phyloP scores from a whole-genome alignment of 2,888 invertebrate genomes.

The Pocota personata region DNA sequence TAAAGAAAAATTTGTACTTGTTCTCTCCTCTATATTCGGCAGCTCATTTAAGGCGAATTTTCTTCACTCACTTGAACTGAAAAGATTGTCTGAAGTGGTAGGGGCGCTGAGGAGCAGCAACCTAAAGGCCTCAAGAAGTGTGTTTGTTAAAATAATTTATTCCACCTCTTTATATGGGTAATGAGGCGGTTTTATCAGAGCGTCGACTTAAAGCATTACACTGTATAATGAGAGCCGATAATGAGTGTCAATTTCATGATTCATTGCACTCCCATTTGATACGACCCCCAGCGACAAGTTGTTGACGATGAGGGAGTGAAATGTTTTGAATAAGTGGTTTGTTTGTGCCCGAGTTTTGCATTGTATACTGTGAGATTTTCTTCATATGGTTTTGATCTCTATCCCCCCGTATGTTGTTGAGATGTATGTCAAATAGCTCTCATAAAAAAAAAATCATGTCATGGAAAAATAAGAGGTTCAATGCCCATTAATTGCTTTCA shows the following conservation, averaged over 20 bases:
- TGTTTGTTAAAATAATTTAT: not conserved
- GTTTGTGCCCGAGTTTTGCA: constrained; percentile 17
- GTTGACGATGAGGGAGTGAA: not conserved
- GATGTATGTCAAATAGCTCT: constrained; percentile 6
- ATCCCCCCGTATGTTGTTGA: too few relatives aligned
- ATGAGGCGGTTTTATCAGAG: not conserved
- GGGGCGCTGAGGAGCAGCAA: not conserved
- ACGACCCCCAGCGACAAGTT: not conserved
- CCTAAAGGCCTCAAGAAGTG: not conserved
- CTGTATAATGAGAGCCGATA: constrained; percentile 27
- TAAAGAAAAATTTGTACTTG: not conserved
- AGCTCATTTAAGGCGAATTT: not conserved
- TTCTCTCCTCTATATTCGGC: not conserved
- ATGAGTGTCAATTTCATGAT: constrained; percentile 41
- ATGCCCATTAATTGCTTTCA: not conserved
- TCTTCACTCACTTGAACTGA: not conserved
- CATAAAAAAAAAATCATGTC: not conserved
- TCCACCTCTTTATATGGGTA: constrained; percentile 1
- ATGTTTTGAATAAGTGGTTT: constrained; percentile 3
- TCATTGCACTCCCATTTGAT: not conserved
- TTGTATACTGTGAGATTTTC: not conserved
- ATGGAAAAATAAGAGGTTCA: not conserved
- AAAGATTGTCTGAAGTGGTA: constrained; percentile 37
- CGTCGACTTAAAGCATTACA: constrained; percentile 34
- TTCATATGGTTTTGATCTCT: not conserved